Evolutionary conservation across 92 coral and sea anemone genomes (phyloP), one percentile per base, ranked within the genome.

Genomic region (Porites cylindrica): DNA sequence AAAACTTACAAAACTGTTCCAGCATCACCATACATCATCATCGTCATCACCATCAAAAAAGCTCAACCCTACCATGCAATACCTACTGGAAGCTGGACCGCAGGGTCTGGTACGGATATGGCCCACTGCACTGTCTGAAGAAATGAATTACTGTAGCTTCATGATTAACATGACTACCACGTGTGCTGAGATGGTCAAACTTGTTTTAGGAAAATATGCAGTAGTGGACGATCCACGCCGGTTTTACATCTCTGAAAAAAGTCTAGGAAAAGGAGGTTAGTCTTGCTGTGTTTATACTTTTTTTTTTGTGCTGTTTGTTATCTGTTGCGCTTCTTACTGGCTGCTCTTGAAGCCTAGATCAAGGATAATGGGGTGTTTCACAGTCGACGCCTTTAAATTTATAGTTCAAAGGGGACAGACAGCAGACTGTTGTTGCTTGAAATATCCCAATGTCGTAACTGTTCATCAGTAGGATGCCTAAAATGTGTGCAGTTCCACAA

Each of bases 91-190:
- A 82, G 89, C 96, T 1, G 99, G 99, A 14, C 99, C 99, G 1
- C 96, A 96, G 68, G 99, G 98, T 32, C 93, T 97, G 52, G 60
- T 97, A n/a, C 89, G 96, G 88, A 93, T 97, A 59, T 95, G 98
- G 98, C 98, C 99, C 65, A 93, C 83, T 1, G 94, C 98, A 66
- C 84, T 97, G 68, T 86, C 95, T 18, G 95, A 93, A 16, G 98
- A 97, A 63, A 93, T 89, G 87, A 93, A 95, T 76, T 97, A 97
- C 66, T 96, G 98, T 80, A 97, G 99, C 83, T 91, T 97, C 75
- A 85, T 97, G 91, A 95, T 97, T 18, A 89, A 93, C 93, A 92
- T 93, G 93, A 96, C 98, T 29, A 91, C 96, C 13, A 93, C 99
- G 13, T 90, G 94, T 61, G 90, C 95, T 54, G 97, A 97, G 79